These are phyloP conservation scores for Isurus oxyrinchus DNA, from an alignment of 2,113 vertebrate genomes.

Conservation along the genomic window DNA sequence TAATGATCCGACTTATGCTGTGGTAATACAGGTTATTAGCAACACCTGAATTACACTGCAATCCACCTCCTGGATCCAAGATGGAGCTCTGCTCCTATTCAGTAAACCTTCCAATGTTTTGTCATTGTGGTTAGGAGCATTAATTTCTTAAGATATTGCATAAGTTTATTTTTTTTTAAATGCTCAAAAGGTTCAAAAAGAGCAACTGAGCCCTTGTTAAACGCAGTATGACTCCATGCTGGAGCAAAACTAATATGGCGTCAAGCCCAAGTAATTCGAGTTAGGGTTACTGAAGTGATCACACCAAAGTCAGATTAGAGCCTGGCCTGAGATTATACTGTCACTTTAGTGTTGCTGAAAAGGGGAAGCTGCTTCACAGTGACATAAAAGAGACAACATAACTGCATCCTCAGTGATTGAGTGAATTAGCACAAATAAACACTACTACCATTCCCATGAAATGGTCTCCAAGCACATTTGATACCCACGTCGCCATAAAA, in stretches of 20 bases:
- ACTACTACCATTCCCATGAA: no score
- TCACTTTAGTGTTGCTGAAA: not conserved
- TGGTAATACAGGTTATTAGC: not conserved
- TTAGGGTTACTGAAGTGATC: not conserved
- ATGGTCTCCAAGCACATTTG: not conserved
- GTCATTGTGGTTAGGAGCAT: not conserved
- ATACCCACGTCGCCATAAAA: not conserved
- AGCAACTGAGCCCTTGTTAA: not conserved
- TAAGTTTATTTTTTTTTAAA: not conserved
- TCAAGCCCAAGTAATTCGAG: not conserved
- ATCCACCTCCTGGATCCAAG: not conserved
- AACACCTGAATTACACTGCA: not conserved
- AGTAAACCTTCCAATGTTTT: not conserved
- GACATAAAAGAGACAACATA: slow-evolving; percentile 9
- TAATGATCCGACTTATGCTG: not conserved
- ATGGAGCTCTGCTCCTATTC: not conserved
- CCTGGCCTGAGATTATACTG: not conserved
- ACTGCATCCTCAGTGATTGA: not conserved
- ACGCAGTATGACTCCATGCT: not conserved
- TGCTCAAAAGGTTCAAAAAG: not conserved
- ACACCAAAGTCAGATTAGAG: not conserved
- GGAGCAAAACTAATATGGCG: not conserved
- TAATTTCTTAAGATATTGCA: not conserved
- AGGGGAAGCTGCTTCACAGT: slow-evolving; percentile 26
- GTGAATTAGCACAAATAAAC: not conserved